phyloP scores from a whole-genome alignment of 2,797 vertebrate species.

The Triplophysa yarkandensis region DNA sequence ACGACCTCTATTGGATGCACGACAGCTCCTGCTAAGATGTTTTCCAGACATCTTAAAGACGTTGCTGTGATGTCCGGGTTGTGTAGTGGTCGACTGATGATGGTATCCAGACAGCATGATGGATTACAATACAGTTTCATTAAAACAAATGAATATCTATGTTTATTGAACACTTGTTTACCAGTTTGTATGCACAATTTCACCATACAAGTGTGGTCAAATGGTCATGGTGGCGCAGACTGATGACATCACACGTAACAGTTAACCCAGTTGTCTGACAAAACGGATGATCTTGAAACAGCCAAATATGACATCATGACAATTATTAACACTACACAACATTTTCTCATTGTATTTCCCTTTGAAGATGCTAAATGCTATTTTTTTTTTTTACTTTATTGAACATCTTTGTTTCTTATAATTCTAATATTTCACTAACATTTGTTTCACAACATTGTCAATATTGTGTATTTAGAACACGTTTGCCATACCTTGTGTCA shows the following conservation, averaged over 20 bases:
- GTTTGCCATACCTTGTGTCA: background rate
- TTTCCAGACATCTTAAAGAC: no score
- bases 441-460: background rate
- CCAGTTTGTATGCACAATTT: background rate
- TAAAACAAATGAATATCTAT: background rate
- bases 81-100: background rate
- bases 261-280: no score
- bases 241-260: no score
- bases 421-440: background rate
- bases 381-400: no score
- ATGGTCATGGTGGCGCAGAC: background rate
- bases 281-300: background rate
- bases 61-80: no score
- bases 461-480: slow-evolving; percentile 4
- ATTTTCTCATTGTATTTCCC: background rate
- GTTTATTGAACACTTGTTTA: background rate
- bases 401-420: no score
- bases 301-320: background rate
- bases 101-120: background rate
- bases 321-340: slow-evolving; percentile 19
- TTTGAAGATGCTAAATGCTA: background rate
- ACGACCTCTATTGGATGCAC: no score
- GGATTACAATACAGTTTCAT: background rate
- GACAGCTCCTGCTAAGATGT: no score
- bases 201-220: background rate